Conservation (phyloP, 2,888 invertebrate genomes). For the Tolmerus cingulatus region DNA sequence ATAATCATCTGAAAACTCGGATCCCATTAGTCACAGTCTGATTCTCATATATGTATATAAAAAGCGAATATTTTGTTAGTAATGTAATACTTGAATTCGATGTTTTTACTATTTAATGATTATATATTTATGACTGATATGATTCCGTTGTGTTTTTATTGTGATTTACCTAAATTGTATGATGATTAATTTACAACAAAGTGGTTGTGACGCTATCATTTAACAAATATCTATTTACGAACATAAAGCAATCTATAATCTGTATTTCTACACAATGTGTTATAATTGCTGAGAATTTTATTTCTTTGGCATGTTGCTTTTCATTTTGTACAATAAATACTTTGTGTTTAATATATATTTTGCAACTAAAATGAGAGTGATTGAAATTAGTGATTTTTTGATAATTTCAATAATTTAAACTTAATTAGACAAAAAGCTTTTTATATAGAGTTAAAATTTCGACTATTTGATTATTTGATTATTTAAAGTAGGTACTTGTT, state of each 20-base stretch:
- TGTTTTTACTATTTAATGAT: not conserved
- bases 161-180: not conserved
- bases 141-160: not conserved
- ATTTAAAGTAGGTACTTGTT: too few relatives aligned
- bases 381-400: not conserved
- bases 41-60: not conserved
- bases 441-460: too few relatives aligned
- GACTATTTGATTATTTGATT: too few relatives aligned
- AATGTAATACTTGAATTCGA: not conserved
- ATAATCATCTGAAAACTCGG: not conserved
- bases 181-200: not conserved
- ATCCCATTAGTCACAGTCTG: constrained; percentile 23
- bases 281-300: not conserved
- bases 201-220: not conserved
- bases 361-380: not conserved
- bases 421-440: too few relatives aligned
- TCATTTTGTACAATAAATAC: not conserved
- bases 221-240: not conserved
- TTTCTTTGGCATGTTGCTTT: not conserved
- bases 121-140: not conserved
- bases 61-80: constrained; percentile 8
- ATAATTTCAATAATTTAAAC: not conserved
- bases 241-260: not conserved
- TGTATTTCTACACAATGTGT: not conserved
- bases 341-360: not conserved